Evolutionary conservation across 2,888 invertebrate genomes (phyloP).

Genomic region (Rhabditoides inermis): DNA sequence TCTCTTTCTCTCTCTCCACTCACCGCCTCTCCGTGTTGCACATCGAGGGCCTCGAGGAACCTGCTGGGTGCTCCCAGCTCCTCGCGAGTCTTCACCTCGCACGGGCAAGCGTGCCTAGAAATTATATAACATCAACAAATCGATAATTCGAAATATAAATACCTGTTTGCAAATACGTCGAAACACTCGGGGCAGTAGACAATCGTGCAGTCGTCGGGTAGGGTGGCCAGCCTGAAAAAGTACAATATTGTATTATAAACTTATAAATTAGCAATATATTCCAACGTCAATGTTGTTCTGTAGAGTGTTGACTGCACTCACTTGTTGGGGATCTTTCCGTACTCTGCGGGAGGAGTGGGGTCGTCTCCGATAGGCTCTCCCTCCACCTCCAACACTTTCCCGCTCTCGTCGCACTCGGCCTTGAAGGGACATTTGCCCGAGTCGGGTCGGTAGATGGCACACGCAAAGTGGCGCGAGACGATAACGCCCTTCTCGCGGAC

Average conservation of each 20-base stretch:
- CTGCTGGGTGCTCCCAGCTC: slow-evolving; percentile 21
- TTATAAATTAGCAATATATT: too few relatives aligned
- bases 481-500: slow-evolving; percentile 14
- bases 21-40: slow-evolving; percentile 40
- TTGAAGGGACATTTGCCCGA: slow-evolving; percentile 13
- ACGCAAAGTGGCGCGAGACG: too few relatives aligned
- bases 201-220: slow-evolving; percentile 16
- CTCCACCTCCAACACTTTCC: neutral
- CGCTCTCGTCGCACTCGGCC: slow-evolving; percentile 4
- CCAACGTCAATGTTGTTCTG: too few relatives aligned
- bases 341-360: too few relatives aligned
- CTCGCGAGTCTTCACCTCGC: slow-evolving; percentile 16
- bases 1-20: slow-evolving; percentile 1
- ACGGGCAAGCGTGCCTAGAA: slow-evolving; percentile 24
- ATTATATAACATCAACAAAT: neutral
- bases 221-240: slow-evolving; percentile 17
- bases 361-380: neutral
- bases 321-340: slow-evolving; percentile 23
- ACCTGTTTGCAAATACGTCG: neutral
- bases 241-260: slow-evolving; percentile 11
- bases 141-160: neutral
- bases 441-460: slow-evolving; percentile 33
- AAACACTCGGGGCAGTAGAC: slow-evolving; percentile 30
- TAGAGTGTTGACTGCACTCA: too few relatives aligned
- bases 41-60: slow-evolving; percentile 25